Evolutionary conservation across 2,888 invertebrate genomes (phyloP).

Genomic region (Pseudanteris insignis): DNA sequence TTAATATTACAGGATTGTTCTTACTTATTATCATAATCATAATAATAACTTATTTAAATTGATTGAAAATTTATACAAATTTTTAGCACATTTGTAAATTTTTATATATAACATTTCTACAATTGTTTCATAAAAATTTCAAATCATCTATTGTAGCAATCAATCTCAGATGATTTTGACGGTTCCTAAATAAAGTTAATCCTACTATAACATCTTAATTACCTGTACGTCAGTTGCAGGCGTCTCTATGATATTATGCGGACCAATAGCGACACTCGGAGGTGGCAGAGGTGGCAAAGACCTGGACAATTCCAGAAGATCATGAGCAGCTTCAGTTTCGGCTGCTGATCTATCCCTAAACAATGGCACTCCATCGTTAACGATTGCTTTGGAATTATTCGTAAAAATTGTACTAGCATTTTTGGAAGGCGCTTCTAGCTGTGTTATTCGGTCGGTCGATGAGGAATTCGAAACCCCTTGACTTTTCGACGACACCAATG

Average conservation of each 20-base stretch:
- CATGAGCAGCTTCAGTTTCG: conserved; percentile 90
- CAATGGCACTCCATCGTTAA: conserved; percentile 48
- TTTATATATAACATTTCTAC: too few relatives aligned
- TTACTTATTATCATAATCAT: too few relatives aligned
- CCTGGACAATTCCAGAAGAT: conserved; percentile 78
- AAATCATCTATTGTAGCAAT: too few relatives aligned
- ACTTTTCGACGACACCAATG: too few relatives aligned
- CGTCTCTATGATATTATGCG: conserved; percentile 68
- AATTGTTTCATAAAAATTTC: too few relatives aligned
- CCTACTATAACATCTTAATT: too few relatives aligned
- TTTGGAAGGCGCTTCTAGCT: conserved; percentile 8
- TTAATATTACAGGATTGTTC: too few relatives aligned
- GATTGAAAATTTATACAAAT: too few relatives aligned
- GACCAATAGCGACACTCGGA: conserved; percentile 75
- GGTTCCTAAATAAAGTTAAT: too few relatives aligned
- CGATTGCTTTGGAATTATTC: conserved; percentile 2
- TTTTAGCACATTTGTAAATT: too few relatives aligned
- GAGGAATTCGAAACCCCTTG: neutral
- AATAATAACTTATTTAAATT: too few relatives aligned
- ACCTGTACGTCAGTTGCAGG: conserved; percentile 59
- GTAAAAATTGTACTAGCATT: conserved; percentile 6
- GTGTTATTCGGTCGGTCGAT: neutral
- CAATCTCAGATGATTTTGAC: too few relatives aligned
- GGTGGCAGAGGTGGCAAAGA: conserved; percentile 80
- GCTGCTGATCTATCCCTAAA: conserved; percentile 70